Evolutionary conservation across 2,888 invertebrate genomes (phyloP).

Genomic region (Syritta pipiens): DNA sequence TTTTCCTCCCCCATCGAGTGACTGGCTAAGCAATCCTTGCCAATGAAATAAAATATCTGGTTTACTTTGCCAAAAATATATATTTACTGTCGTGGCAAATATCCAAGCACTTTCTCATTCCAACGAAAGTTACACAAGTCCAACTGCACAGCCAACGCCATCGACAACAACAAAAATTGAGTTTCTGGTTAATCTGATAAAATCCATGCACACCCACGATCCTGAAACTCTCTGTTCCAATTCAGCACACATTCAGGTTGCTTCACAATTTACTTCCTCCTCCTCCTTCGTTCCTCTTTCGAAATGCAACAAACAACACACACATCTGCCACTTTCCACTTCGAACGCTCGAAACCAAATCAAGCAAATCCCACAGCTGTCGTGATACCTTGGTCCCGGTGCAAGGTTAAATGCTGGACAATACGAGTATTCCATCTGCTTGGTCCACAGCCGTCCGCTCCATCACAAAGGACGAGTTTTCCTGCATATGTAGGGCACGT

Average conservation of each 20-base stretch:
- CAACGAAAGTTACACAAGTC: constrained; percentile 22
- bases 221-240: constrained; percentile 17
- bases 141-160: not conserved
- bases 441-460: constrained; percentile 23
- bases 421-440: constrained; percentile 31
- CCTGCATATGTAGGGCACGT: constrained; percentile 55
- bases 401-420: constrained; percentile 29
- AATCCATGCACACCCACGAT: constrained; percentile 9
- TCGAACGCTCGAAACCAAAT: not conserved
- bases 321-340: constrained; percentile 15
- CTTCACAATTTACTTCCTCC: not conserved
- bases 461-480: constrained; percentile 30
- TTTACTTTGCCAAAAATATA: constrained; percentile 23
- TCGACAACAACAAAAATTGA: not conserved
- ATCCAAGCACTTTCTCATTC: constrained; percentile 28
- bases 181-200: not conserved
- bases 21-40: not conserved
- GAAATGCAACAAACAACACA: constrained; percentile 10
- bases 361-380: constrained; percentile 22
- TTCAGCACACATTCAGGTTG: constrained; percentile 10
- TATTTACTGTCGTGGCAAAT: constrained; percentile 41
- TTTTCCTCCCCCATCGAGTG: not conserved
- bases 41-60: not conserved
- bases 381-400: not conserved
- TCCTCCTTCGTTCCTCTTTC: constrained; percentile 11